Percentiles rank a stretch among this genome's conserved stretches.
These are phyloP conservation scores for Rhinolophus ferrumequinum DNA, from an alignment of 2,113 vertebrate genomes.

Conservation along the genomic window DNA sequence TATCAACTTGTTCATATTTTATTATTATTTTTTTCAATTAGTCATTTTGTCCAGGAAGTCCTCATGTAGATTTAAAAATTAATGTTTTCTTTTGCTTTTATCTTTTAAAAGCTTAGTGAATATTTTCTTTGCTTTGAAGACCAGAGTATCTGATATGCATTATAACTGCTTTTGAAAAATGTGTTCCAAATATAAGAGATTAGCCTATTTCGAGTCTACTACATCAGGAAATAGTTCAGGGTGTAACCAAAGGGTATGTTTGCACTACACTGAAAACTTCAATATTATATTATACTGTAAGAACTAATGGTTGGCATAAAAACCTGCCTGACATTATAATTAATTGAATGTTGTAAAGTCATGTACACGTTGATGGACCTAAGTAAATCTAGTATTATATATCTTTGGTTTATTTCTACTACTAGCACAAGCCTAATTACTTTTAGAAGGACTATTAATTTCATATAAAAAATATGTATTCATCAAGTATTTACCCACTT, in stretches of 20 bases:
- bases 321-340: background rate
- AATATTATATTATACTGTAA: background rate
- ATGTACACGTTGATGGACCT: background rate
- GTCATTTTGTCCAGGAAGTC: background rate
- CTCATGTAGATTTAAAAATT: background rate
- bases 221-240: background rate
- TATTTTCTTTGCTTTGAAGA: constrained; percentile 35
- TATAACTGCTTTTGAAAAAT: constrained; percentile 51
- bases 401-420: background rate
- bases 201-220: background rate
- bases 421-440: background rate
- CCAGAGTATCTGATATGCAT: constrained; percentile 10
- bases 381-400: background rate
- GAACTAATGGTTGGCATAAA: background rate
- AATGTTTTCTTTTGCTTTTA: constrained; percentile 17
- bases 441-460: background rate
- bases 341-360: background rate
- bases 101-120: constrained; percentile 28
- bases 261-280: background rate
- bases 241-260: background rate
- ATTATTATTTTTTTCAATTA: constrained; percentile 23
- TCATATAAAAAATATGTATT: background rate
- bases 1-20: background rate
- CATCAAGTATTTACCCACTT: background rate
- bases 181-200: background rate